Evolutionary conservation across 2,113 vertebrate genomes (phyloP).

Genomic region (Paralichthys olivaceus): DNA sequence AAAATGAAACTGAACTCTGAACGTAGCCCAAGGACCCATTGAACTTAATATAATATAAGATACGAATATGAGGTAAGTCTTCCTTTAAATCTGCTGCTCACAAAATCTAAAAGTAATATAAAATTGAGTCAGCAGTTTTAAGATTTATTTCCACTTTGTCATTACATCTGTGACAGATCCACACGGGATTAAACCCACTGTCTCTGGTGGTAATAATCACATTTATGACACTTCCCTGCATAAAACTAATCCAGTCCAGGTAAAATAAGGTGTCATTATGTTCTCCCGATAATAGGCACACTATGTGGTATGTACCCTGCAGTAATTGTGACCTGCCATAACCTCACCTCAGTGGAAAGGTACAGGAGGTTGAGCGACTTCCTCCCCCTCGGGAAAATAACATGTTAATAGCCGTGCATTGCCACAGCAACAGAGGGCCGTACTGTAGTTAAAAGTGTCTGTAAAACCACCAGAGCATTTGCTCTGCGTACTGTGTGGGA

Average conservation of each 20-base stretch:
- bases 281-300: conserved; percentile 40
- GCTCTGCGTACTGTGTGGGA: conserved; percentile 42
- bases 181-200: background rate
- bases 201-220: conserved; percentile 57
- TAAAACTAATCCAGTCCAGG: conserved; percentile 48
- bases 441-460: conserved; percentile 71
- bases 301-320: conserved; percentile 25
- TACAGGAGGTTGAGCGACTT: conserved; percentile 57
- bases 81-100: no score
- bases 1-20: no score
- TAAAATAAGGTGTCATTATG: conserved; percentile 41
- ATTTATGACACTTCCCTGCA: conserved; percentile 31
- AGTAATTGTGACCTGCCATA: conserved; percentile 60
- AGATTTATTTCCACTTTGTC: background rate
- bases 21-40: no score
- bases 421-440: conserved; percentile 64
- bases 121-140: background rate
- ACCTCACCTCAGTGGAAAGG: conserved; percentile 51
- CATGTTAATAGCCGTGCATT: conserved; percentile 73
- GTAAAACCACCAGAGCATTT: conserved; percentile 73
- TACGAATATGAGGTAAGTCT: no score
- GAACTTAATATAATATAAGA: no score
- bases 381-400: conserved; percentile 60
- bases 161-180: background rate
- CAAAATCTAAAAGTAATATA: no score